These are phyloP conservation scores for Nymphicus hollandicus DNA, from an alignment of 2,113 vertebrate species.

Conservation along the genomic window DNA sequence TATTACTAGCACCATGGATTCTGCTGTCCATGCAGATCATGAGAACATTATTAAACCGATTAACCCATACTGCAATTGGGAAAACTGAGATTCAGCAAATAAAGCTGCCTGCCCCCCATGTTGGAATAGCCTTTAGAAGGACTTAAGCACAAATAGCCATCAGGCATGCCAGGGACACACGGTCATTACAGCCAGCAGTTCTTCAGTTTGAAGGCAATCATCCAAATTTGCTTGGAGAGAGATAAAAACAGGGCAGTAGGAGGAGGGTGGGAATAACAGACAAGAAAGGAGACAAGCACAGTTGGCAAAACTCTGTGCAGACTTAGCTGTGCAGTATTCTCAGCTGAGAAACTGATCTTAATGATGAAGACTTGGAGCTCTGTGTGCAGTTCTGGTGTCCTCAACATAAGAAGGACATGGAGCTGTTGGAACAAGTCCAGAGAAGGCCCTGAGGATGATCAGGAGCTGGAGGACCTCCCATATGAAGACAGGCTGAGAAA, in stretches of 20 bases:
- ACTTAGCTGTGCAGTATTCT: background rate
- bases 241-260: background rate
- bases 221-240: background rate
- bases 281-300: background rate
- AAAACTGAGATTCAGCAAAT: background rate
- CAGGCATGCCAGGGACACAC: background rate
- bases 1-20: background rate
- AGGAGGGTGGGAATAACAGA: background rate
- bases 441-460: background rate
- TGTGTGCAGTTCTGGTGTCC: background rate
- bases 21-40: background rate
- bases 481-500: background rate
- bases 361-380: background rate
- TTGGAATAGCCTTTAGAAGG: background rate
- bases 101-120: background rate
- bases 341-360: background rate
- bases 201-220: background rate
- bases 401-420: background rate
- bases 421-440: background rate
- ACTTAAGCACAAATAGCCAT: background rate
- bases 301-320: accelerated
- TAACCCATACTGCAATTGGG: background rate
- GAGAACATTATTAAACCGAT: background rate
- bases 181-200: background rate
- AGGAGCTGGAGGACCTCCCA: background rate